These are phyloP conservation scores for Meloe dianella DNA, from an alignment of 2,888 invertebrate genomes.

Conservation along the genomic window DNA sequence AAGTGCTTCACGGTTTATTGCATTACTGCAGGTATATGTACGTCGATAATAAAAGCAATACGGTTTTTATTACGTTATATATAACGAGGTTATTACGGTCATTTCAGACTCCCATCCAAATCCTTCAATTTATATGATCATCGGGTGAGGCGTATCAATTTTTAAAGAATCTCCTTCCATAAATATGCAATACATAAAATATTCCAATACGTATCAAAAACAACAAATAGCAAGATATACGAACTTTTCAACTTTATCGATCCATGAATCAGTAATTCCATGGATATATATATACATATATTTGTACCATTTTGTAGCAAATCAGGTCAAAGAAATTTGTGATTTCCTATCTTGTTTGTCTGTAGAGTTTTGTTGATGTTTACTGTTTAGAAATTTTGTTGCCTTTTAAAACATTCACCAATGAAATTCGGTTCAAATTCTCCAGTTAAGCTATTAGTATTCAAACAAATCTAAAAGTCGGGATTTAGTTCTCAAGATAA, in stretches of 20 bases:
- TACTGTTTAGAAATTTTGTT: neutral
- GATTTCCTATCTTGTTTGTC: neutral
- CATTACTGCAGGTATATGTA: neutral
- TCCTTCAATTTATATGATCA: conserved; percentile 2
- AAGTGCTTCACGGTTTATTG: neutral
- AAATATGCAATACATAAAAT: neutral
- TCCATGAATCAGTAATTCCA: neutral
- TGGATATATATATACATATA: too few relatives aligned
- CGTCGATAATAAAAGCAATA: neutral
- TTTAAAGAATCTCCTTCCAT: neutral
- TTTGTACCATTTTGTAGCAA: neutral
- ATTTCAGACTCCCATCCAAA: conserved; percentile 4
- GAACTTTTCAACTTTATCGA: neutral
- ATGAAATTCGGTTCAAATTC: neutral
- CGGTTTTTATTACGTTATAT: conserved; percentile 1
- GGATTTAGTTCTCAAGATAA: conserved; percentile 44
- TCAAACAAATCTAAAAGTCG: conserved; percentile 40
- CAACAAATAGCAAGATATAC: neutral
- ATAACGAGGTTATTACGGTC: conserved; percentile 4
- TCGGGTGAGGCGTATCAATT: neutral
- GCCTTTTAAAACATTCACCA: neutral
- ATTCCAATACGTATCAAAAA: neutral
- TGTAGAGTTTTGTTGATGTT: neutral
- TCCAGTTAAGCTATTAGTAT: conserved; percentile 26
- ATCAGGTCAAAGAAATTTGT: neutral